phyloP scores from a whole-genome alignment of 2,797 vertebrate genomes.

The Galago senegalensis region DNA sequence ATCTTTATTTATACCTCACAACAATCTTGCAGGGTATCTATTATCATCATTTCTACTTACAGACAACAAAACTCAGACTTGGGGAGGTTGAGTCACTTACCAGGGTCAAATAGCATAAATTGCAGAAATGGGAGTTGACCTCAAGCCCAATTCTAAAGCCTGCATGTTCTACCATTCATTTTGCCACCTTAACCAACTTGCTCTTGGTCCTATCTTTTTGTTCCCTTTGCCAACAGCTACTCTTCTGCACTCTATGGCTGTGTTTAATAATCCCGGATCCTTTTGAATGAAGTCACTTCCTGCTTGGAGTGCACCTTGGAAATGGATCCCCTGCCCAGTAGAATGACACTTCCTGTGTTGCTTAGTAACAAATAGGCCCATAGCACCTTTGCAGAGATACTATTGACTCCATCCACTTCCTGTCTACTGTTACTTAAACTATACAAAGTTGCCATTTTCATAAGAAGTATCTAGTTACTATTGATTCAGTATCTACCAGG shows the following conservation, averaged over 20 bases:
- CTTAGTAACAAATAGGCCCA: neutral
- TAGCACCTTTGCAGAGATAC: neutral
- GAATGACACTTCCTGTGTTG: conserved; percentile 5
- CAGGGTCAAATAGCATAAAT: neutral
- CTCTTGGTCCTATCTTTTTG: conserved; percentile 17
- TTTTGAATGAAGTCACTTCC: conserved; percentile 63
- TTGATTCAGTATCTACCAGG: neutral
- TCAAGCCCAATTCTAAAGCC: neutral
- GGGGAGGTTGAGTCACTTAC: neutral
- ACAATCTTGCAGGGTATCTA: neutral
- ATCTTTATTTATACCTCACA: neutral
- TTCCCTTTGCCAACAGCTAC: conserved; percentile 15
- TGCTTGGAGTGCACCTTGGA: conserved; percentile 16
- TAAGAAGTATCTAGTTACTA: neutral
- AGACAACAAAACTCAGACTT: neutral
- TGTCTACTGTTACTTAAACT: neutral
- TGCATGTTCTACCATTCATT: neutral
- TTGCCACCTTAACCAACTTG: neutral
- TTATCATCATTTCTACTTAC: neutral
- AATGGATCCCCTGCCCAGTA: neutral
- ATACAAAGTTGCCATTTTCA: conserved; percentile 28
- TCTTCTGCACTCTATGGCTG: neutral
- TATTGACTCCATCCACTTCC: neutral
- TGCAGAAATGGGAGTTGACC: neutral
- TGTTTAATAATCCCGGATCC: neutral